These are phyloP conservation scores for Phenganax marumi DNA, from an alignment of 92 coral and sea anemone species.

Conservation along the genomic window DNA sequence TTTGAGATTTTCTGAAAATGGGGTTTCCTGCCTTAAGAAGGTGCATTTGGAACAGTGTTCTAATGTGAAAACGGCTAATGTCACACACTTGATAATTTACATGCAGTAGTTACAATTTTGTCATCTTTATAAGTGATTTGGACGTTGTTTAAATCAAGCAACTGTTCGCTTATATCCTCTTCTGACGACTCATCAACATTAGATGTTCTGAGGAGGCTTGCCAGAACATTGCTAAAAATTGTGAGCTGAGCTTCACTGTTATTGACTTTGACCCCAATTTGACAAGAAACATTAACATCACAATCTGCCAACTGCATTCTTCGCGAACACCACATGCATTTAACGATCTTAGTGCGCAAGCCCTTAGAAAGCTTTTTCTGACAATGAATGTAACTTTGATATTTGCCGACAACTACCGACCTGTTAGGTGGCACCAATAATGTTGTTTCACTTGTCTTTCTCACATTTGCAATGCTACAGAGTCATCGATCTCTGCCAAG, in stretches of 20 bases:
- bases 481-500: neutral
- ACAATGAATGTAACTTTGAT: too few species aligned
- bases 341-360: neutral
- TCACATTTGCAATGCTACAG: neutral
- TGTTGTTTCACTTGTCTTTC: neutral
- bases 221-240: neutral
- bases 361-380: neutral
- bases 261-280: neutral
- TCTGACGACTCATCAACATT: neutral
- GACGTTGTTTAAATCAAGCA: neutral
- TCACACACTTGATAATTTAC: too few species aligned
- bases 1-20: too few species aligned
- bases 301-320: slow-evolving; percentile 2
- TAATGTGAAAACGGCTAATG: too few species aligned
- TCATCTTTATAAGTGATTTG: too few species aligned
- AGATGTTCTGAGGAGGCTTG: neutral
- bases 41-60: too few species aligned
- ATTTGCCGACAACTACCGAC: neutral
- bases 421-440: neutral
- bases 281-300: too few species aligned
- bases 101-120: too few species aligned
- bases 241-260: neutral
- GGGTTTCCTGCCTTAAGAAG: too few species aligned
- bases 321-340: neutral
- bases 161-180: neutral